Evolutionary conservation across 2,888 invertebrate species (phyloP).

Genomic region (Athripsodes cinereus): DNA sequence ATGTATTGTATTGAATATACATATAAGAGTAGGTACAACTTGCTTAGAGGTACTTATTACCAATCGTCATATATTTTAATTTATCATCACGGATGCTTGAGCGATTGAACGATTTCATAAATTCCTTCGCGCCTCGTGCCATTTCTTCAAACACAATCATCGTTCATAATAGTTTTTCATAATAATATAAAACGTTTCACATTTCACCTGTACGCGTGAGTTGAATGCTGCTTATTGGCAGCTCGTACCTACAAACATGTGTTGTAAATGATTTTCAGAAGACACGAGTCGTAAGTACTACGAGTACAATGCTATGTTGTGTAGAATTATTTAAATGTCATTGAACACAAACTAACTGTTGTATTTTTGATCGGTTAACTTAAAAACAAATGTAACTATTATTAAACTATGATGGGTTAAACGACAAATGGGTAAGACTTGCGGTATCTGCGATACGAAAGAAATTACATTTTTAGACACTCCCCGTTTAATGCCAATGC

Average conservation of each 20-base stretch:
- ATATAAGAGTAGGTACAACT: not conserved
- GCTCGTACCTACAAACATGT: not conserved
- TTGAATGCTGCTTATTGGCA: not conserved
- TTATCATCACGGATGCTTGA: not conserved
- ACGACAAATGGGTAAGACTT: no score
- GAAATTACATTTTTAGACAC: no score
- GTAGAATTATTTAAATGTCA: no score
- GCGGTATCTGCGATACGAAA: no score
- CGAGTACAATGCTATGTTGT: no score
- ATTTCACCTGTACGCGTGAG: not conserved
- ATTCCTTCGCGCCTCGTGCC: slow-evolving; percentile 20
- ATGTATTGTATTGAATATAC: no score
- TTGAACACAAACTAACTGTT: not conserved
- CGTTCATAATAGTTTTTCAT: not conserved
- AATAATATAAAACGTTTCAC: not conserved
- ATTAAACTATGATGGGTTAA: no score
- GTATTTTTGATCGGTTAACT: not conserved
- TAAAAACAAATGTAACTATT: not conserved
- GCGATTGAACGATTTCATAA: slow-evolving; percentile 16
- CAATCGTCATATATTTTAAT: not conserved
- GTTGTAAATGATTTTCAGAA: not conserved
- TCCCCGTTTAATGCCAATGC: no score
- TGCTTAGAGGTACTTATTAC: not conserved
- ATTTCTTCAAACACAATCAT: not conserved
- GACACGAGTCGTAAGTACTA: not conserved